Percentiles rank a stretch among this genome's conserved stretches.
phyloP scores from a whole-genome alignment of 2,797 vertebrate species.

The Labeo calbasu region DNA sequence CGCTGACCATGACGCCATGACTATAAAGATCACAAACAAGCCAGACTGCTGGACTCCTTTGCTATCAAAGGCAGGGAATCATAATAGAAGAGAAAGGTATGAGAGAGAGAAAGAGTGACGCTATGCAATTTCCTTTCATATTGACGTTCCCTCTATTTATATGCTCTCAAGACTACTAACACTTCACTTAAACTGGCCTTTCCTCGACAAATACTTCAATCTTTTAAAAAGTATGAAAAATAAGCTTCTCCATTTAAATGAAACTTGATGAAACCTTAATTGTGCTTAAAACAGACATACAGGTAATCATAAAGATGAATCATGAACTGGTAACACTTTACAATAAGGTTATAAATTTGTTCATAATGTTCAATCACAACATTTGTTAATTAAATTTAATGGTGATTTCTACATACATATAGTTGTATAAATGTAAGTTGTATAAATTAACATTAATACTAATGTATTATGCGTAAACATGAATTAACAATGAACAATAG shows the following conservation, averaged over 20 bases:
- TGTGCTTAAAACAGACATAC: neutral
- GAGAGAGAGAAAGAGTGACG: slow-evolving; percentile 1
- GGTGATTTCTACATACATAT: neutral
- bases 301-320: neutral
- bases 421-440: no score
- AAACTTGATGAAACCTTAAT: neutral
- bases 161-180: neutral
- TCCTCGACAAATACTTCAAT: neutral
- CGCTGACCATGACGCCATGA: slow-evolving; percentile 40
- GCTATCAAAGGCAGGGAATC: slow-evolving; percentile 17
- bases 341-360: neutral
- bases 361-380: neutral
- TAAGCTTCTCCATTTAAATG: neutral
- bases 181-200: neutral
- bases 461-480: neutral
- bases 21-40: slow-evolving; percentile 51
- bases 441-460: neutral
- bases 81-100: slow-evolving; percentile 23
- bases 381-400: no score
- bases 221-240: neutral
- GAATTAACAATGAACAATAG: neutral
- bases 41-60: slow-evolving; percentile 40
- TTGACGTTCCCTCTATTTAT: neutral
- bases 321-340: neutral
- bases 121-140: neutral